Percentiles rank a stretch among this genome's conserved stretches.
phyloP scores from a whole-genome alignment of 2,113 vertebrate genomes.

The Notothenia coriiceps region DNA sequence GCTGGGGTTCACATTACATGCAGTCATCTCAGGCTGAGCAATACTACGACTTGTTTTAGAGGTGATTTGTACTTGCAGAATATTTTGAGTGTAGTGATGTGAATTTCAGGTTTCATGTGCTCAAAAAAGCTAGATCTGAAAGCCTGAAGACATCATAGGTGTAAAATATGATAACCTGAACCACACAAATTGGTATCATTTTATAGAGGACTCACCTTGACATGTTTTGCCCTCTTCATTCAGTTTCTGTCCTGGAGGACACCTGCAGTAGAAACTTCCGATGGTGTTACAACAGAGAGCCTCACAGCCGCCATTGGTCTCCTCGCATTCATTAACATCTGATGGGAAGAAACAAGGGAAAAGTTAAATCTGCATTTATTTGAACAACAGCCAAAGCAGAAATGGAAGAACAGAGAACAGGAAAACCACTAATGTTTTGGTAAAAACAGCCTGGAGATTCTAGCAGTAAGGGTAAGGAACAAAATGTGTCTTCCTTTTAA shows the following conservation, averaged over 20 bases:
- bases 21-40: not conserved
- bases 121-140: not conserved
- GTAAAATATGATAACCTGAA: not conserved
- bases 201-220: conserved; percentile 76
- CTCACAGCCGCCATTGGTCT: conserved; percentile 84
- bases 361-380: conserved; percentile 10
- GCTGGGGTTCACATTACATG: not conserved
- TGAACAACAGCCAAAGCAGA: conserved; percentile 1
- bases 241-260: conserved; percentile 79
- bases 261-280: conserved; percentile 89
- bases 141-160: too few species aligned
- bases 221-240: conserved; percentile 84
- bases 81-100: not conserved
- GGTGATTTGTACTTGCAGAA: not conserved
- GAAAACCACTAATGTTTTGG: not conserved
- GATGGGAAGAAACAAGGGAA: conserved; percentile 32
- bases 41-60: not conserved
- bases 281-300: conserved; percentile 86
- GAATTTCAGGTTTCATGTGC: not conserved
- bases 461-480: conserved; percentile 9
- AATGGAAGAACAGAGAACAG: not conserved
- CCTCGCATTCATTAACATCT: conserved; percentile 88
- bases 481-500: conserved; percentile 20
- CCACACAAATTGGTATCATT: not conserved
- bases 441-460: not conserved